These are phyloP conservation scores for Brachionus rotundiformis DNA, from an alignment of 1,140 invertebrate species.

Conservation along the genomic window DNA sequence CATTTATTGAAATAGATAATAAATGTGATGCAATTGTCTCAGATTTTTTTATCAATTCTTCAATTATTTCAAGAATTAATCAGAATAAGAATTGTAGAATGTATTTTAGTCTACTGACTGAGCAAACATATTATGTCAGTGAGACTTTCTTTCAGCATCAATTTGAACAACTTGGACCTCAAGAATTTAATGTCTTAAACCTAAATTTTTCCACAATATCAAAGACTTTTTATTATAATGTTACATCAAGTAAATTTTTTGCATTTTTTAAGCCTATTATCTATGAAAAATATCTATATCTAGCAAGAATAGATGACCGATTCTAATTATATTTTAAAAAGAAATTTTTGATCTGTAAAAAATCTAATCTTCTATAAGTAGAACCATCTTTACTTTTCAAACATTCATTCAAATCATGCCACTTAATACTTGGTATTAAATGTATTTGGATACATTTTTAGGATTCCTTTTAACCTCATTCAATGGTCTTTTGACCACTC, in stretches of 20 bases:
- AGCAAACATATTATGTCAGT: not conserved
- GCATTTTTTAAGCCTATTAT: too few species aligned
- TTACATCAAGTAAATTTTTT: slow-evolving; percentile 36
- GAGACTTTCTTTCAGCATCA: not conserved
- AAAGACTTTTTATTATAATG: not conserved
- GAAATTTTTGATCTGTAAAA: too few species aligned
- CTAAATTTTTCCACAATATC: not conserved
- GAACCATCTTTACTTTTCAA: too few species aligned
- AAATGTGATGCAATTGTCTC: not conserved
- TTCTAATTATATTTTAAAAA: too few species aligned
- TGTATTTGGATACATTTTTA: too few species aligned
- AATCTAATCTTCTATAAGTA: too few species aligned
- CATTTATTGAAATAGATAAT: not conserved
- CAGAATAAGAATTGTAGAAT: not conserved
- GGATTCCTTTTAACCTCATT: too few species aligned
- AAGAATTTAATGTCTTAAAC: not conserved
- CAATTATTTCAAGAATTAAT: not conserved
- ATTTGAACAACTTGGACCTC: not conserved
- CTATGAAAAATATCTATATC: too few species aligned
- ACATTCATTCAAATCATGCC: too few species aligned
- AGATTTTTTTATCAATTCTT: not conserved
- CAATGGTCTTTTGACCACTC: too few species aligned
- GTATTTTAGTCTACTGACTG: not conserved
- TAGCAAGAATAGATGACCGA: too few species aligned
- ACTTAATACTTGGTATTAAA: too few species aligned